phyloP scores from a whole-genome alignment of 2,797 vertebrate genomes.

The Coregonus suidteri region DNA sequence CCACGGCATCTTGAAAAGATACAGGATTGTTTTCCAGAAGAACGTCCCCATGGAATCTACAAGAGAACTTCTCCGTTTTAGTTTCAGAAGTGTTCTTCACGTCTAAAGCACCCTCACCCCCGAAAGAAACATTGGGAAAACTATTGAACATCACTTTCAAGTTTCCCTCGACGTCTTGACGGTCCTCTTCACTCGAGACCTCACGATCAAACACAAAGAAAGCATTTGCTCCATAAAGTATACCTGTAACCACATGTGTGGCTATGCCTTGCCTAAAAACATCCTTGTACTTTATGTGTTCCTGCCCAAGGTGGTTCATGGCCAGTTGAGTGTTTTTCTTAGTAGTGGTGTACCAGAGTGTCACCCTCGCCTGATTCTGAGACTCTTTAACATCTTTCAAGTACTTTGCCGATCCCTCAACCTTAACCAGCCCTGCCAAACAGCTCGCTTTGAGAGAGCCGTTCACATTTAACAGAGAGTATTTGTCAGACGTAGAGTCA shows the following conservation, averaged over 20 bases:
- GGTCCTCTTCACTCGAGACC: conserved; percentile 40
- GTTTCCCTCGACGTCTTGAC: conserved; percentile 50
- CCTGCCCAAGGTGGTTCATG: conserved; percentile 39
- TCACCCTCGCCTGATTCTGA: conserved; percentile 40
- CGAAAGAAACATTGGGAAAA: conserved; percentile 19
- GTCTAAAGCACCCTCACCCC: conserved; percentile 34
- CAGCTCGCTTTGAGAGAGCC: conserved; percentile 48
- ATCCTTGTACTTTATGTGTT: not conserved
- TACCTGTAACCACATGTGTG: conserved; percentile 48
- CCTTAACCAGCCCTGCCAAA: conserved; percentile 33
- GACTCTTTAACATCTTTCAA: conserved; percentile 47
- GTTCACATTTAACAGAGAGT: conserved; percentile 37
- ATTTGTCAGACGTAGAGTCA: conserved; percentile 45
- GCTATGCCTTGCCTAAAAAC: conserved; percentile 50
- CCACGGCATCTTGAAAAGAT: conserved; percentile 51
- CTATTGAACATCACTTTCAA: conserved; percentile 50
- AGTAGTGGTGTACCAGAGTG: conserved; percentile 44
- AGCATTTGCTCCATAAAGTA: conserved; percentile 66
- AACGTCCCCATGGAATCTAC: conserved; percentile 67
- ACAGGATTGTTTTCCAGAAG: conserved; percentile 47
- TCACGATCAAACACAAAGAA: conserved; percentile 68
- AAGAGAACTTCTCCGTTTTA: conserved; percentile 52
- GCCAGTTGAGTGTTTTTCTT: conserved; percentile 46
- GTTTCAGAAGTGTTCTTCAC: conserved; percentile 38
- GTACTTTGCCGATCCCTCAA: conserved; percentile 48